Base-by-base conservation (phyloP, 2,888 invertebrate genomes). In the Cerastoderma edule region DNA sequence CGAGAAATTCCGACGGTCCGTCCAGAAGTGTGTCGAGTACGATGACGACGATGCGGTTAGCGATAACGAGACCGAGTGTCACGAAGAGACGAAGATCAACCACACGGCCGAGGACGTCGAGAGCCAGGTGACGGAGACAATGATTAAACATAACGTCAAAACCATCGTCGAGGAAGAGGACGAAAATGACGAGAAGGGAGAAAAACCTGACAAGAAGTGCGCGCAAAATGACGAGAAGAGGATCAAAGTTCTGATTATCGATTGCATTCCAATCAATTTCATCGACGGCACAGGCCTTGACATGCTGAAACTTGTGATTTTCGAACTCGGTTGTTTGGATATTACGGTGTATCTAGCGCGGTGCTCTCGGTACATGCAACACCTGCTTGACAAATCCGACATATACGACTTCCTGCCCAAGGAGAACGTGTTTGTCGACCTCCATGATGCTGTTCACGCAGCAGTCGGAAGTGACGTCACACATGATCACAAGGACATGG, bases 251-350 rank as follows among this genome's bases (percentile, higher is more conserved):
- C 69, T 90, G 53, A 81, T 90, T 32, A 67, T 91, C n/a, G 91
- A 91, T 73, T 90, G 89, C 66, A 86, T 87, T 16, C 74, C 85
- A n/a, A 84, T 90, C 32, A 85, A 87, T 32, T 90, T 90, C 74
- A 84, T 90, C 19, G 91, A 91, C 66, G 75, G 89, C 0, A 86
- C 85, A 19, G 90, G 91, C 0, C 44, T 90, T 6, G 86, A 86
- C 35, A 82, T 86, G 64, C 76, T 91, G 27, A 84, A 84, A 72
- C 72, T 79, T 64, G 77, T 88, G 1, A 72, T 81, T 10, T 77
- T 67, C 8, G 86, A 89, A 39, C 83, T 81, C 13, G 66, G 72
- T 3, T 75, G 76, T 39, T 79, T 76, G 0, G 85, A 81, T 19
- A 81, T 89, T 6, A 65, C 67, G n/a, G 76, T 90, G 8, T 77